These are phyloP conservation scores for Lasioglossum baleicum DNA, from an alignment of 1,140 invertebrate species.

Conservation along the genomic window DNA sequence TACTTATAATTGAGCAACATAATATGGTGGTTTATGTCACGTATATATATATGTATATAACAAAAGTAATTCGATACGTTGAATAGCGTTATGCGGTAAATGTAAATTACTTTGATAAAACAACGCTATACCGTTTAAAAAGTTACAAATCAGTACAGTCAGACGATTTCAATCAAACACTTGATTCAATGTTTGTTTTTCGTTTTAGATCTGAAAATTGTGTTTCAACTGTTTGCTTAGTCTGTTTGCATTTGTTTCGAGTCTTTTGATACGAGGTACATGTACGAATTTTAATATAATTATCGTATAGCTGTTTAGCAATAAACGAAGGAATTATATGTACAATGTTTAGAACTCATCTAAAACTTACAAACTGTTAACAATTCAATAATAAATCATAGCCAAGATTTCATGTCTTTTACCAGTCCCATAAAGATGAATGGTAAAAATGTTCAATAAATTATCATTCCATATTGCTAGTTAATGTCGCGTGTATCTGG, in stretches of 20 bases:
- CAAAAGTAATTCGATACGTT: neutral
- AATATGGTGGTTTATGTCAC: neutral
- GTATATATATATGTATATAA: neutral
- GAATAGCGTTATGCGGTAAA: neutral
- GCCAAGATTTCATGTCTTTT: neutral
- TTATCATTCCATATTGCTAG: neutral
- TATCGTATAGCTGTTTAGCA: neutral
- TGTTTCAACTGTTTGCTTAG: neutral
- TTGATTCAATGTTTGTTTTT: neutral
- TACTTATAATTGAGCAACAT: constrained; percentile 27
- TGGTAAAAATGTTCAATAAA: neutral
- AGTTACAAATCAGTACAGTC: neutral
- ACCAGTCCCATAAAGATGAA: neutral
- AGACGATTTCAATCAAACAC: neutral
- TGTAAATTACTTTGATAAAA: neutral
- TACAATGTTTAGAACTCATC: neutral
- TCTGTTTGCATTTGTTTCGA: neutral
- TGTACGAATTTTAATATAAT: constrained; percentile 1
- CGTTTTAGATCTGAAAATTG: neutral
- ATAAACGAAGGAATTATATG: constrained; percentile 7
- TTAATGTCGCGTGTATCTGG: constrained; percentile 5
- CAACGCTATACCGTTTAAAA: neutral
- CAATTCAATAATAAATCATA: neutral
- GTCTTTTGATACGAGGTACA: neutral
- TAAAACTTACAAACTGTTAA: neutral